Base-by-base conservation (phyloP, 1,140 invertebrate species). In the Macrotrachela quadricornifera region DNA sequence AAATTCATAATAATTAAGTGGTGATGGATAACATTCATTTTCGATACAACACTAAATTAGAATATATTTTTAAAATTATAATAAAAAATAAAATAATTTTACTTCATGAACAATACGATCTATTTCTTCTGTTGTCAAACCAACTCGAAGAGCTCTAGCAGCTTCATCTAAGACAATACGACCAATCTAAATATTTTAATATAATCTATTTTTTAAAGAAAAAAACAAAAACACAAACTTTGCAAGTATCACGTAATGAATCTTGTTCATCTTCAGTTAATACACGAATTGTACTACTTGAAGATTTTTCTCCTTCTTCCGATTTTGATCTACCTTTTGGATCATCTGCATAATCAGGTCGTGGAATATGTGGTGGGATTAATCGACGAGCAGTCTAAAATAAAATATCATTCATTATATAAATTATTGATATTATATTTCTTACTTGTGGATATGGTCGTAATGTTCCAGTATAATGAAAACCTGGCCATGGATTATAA, bases 1-100 rank as follows among this genome's bases (percentile, higher is more conserved):
- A 68, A 97, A 99, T 59, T 87, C 79, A 69, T 96, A 94, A 70
- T 99, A 99, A 69, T 96, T 96, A 4, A 99, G 71, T 0, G 94
- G 92, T 15, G 90, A 95, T 0, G 94, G 94, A 70, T 99, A 99
- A 66, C 92, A 97, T 56, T 97, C 87, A 44, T 85, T 73, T 66
- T 96, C 92, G 57, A 97, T 80, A 59, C 84, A 88, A 3, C 21
- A 30, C 21, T 30, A 30, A 30, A 30, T 4, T 8, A 30, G 3
- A 8, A 30, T 4, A n/a, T 4, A 30, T 8, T 30, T 30, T 30
- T 8, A 30, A 30, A 30, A 4, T 30, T 8, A 30, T 30, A 30
- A 30, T 30, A 8, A 2, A 4, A 30, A 30, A 8, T 4, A 30
- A 30, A 30, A 2, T 2, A 30, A 30, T 4, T 30, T 30, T 30